These are phyloP conservation scores for Brevipalpus yothersi DNA, from an alignment of 1,140 invertebrate species.

Conservation along the genomic window DNA sequence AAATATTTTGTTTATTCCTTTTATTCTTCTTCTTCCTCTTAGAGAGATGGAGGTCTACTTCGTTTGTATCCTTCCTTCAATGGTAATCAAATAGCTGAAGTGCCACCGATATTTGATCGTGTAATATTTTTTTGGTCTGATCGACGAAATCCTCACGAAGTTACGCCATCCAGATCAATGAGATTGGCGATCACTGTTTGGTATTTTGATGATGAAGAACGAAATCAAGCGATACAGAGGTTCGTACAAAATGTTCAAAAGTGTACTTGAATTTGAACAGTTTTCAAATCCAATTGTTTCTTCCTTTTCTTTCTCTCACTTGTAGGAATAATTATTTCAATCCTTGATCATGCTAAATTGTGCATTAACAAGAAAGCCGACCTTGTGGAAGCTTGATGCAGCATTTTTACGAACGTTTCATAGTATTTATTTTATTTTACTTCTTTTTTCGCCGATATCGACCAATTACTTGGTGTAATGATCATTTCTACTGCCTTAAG, in stretches of 20 bases:
- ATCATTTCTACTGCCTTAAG: too few species aligned
- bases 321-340: background rate
- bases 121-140: slow-evolving; percentile 96
- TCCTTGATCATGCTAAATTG: background rate
- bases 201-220: slow-evolving; percentile 41
- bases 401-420: background rate
- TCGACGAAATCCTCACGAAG: slow-evolving; percentile 81
- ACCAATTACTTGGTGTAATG: too few species aligned
- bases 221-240: slow-evolving; percentile 2
- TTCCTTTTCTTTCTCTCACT: background rate
- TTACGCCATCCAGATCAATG: slow-evolving; percentile 61
- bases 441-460: too few species aligned
- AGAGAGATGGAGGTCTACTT: slow-evolving; percentile 40
- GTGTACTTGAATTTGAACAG: background rate
- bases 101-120: slow-evolving; percentile 74
- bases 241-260: background rate
- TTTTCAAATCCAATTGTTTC: background rate
- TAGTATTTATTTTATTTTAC: background rate
- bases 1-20: background rate
- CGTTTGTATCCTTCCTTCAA: slow-evolving; percentile 68
- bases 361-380: background rate
- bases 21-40: slow-evolving; percentile 15
- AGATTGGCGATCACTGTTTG: slow-evolving; percentile 82
- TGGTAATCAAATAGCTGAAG: slow-evolving; percentile 49
- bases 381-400: background rate